phyloP scores from a whole-genome alignment of 1,140 invertebrate genomes.

The Choristoneura fumiferana region DNA sequence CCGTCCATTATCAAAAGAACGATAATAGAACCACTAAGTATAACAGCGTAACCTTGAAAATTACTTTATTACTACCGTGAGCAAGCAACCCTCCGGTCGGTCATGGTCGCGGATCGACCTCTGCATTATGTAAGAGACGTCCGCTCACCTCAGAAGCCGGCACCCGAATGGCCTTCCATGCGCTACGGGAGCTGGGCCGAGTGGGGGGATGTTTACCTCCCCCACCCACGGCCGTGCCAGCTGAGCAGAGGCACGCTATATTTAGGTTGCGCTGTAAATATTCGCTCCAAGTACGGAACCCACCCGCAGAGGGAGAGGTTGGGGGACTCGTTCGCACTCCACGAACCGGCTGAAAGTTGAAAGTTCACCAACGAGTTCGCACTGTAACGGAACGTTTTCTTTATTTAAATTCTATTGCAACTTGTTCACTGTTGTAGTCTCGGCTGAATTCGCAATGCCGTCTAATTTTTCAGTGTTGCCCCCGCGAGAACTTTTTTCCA shows the following conservation, averaged over 20 bases:
- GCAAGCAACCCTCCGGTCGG: conserved; percentile 58
- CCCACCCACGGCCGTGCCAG: conserved; percentile 60
- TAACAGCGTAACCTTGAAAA: conserved; percentile 54
- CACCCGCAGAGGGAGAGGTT: conserved; percentile 23
- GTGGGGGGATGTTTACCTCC: conserved; percentile 60
- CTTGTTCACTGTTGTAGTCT: conserved; percentile 61
- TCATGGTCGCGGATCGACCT: conserved; percentile 58
- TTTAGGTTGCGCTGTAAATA: conserved; percentile 77
- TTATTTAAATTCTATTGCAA: conserved; percentile 75
- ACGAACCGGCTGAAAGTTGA: conserved; percentile 71
- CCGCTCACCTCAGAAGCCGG: conserved; percentile 54
- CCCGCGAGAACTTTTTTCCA: conserved; percentile 31
- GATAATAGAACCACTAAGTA: conserved; percentile 22
- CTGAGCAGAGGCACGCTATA: conserved; percentile 75
- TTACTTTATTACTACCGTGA: conserved; percentile 49
- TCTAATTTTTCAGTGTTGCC: conserved; percentile 56
- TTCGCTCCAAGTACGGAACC: conserved; percentile 72
- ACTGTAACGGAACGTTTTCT: conserved; percentile 68
- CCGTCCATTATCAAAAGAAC: conserved; percentile 12
- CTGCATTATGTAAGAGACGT: conserved; percentile 46
- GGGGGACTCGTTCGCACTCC: conserved; percentile 43
- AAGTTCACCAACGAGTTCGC: conserved; percentile 72
- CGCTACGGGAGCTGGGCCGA: conserved; percentile 27
- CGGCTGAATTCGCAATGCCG: conserved; percentile 56
- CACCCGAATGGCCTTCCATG: conserved; percentile 59